These are phyloP conservation scores for Eucera pruinosa DNA, from an alignment of 2,888 invertebrate species.

Conservation along the genomic window DNA sequence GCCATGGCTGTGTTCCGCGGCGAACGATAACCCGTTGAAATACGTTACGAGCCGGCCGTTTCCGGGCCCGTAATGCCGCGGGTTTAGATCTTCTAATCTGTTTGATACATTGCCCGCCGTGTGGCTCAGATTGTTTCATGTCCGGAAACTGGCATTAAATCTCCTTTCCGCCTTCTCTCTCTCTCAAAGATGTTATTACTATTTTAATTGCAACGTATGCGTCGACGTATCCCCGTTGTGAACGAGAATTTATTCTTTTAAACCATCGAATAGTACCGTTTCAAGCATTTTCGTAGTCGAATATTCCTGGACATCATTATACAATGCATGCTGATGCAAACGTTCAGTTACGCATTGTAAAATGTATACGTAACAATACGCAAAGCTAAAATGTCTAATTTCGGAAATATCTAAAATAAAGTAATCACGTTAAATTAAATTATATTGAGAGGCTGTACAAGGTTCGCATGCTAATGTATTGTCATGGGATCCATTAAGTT, in stretches of 20 bases:
- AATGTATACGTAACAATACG: no score
- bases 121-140: slow-evolving; percentile 58
- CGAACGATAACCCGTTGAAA: slow-evolving; percentile 72
- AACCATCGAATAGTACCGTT: neutral
- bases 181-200: slow-evolving; percentile 44
- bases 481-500: no score
- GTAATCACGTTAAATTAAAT: no score
- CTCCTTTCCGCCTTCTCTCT: slow-evolving; percentile 24
- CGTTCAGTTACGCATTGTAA: no score
- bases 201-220: slow-evolving; percentile 42
- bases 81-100: slow-evolving; percentile 71
- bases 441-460: no score
- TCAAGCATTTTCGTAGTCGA: no score
- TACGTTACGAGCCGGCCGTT: slow-evolving; percentile 68
- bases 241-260: slow-evolving; percentile 20
- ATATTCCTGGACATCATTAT: no score
- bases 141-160: slow-evolving; percentile 49
- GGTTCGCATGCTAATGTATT: no score
- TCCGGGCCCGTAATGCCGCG: slow-evolving; percentile 59
- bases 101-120: slow-evolving; percentile 66
- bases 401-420: no score
- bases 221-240: slow-evolving; percentile 3
- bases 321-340: no score
- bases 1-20: slow-evolving; percentile 62
- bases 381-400: no score